These are phyloP conservation scores for Macrosiphum euphorbiae DNA, from an alignment of 2,888 invertebrate species.

Conservation along the genomic window DNA sequence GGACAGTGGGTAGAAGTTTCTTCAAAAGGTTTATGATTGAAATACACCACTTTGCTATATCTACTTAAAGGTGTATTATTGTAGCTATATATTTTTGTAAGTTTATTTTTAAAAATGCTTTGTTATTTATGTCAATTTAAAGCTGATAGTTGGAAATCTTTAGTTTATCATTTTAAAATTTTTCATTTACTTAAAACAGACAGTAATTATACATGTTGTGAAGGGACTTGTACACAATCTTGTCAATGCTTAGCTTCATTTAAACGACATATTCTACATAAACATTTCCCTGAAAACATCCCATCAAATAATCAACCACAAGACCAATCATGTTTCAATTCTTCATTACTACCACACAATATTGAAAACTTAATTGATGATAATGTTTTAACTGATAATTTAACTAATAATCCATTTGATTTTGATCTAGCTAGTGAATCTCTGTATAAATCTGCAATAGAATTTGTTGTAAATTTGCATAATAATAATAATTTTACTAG, in stretches of 20 bases:
- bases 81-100: too few relatives aligned
- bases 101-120: too few relatives aligned
- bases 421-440: background rate
- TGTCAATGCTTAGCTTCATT: background rate
- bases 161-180: too few relatives aligned
- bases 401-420: slow-evolving; percentile 8
- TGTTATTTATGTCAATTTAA: too few relatives aligned
- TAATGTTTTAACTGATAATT: background rate
- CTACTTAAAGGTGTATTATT: too few relatives aligned
- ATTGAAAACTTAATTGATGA: background rate
- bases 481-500: slow-evolving; percentile 17
- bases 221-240: background rate
- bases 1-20: too few relatives aligned
- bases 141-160: too few relatives aligned
- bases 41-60: too few relatives aligned
- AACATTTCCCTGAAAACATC: background rate
- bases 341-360: background rate
- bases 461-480: background rate
- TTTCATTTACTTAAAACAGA: too few relatives aligned
- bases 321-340: background rate
- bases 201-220: too few relatives aligned
- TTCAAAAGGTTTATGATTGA: too few relatives aligned
- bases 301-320: background rate
- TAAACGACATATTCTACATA: background rate
- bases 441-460: background rate